Percentiles rank a stretch among this genome's conserved stretches.
These are phyloP conservation scores for Parapsyche elsis DNA, from an alignment of 1,140 invertebrate species.

Conservation along the genomic window DNA sequence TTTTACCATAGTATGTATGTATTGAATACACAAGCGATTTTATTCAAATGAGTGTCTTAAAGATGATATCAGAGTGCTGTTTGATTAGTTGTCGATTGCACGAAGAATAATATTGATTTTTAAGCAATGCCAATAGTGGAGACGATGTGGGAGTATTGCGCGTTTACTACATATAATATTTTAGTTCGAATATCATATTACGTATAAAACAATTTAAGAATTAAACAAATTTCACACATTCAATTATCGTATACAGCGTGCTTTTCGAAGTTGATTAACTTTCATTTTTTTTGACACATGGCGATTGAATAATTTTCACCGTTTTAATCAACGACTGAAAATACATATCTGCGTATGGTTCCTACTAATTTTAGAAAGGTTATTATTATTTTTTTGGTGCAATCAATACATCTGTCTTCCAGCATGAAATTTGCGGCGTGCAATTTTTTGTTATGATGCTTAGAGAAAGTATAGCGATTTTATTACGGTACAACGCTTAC, in stretches of 20 bases:
- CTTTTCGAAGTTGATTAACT: too few relatives aligned
- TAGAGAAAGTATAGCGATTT: background rate
- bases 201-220: too few relatives aligned
- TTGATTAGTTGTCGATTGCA: background rate
- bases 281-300: too few relatives aligned
- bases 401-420: background rate
- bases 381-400: too few relatives aligned
- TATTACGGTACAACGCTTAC: background rate
- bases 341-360: too few relatives aligned
- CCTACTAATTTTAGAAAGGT: too few relatives aligned
- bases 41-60: background rate
- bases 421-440: background rate
- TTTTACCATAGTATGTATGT: background rate
- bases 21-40: background rate
- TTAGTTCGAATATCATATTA: too few relatives aligned
- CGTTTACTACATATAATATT: background rate
- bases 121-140: background rate
- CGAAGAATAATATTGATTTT: background rate
- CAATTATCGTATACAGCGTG: too few relatives aligned
- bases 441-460: conserved; percentile 2
- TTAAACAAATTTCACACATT: too few relatives aligned
- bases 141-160: background rate
- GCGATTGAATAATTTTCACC: too few relatives aligned
- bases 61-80: conserved; percentile 11
- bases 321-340: too few relatives aligned